These are phyloP conservation scores for Agrochola circellaris DNA, from an alignment of 2,888 invertebrate species.

Conservation along the genomic window DNA sequence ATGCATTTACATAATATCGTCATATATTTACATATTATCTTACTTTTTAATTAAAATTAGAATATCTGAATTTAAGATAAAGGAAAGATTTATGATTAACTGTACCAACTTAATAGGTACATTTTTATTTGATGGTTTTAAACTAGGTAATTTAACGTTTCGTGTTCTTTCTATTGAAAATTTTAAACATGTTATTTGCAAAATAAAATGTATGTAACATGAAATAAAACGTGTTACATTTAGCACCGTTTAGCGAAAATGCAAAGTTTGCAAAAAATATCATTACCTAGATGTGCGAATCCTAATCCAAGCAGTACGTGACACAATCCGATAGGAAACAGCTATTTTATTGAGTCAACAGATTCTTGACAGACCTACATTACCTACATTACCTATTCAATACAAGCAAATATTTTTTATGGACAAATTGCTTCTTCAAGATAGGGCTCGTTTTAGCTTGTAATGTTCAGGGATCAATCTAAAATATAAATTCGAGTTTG, in stretches of 20 bases:
- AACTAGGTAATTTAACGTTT: neutral
- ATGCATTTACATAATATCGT: neutral
- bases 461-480: too few species aligned
- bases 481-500: neutral
- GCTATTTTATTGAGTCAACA: slow-evolving; percentile 44
- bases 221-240: slow-evolving; percentile 26
- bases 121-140: neutral
- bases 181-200: slow-evolving; percentile 3
- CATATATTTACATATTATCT: slow-evolving; percentile 1
- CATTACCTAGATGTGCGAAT: slow-evolving; percentile 8
- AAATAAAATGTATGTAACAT: neutral
- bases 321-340: slow-evolving; percentile 19
- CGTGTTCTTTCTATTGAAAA: neutral
- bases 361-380: slow-evolving; percentile 37
- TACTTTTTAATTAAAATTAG: neutral
- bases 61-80: neutral
- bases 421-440: neutral
- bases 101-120: neutral
- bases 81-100: too few species aligned
- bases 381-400: neutral
- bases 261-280: slow-evolving; percentile 2
- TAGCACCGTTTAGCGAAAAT: slow-evolving; percentile 9
- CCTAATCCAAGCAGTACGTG: slow-evolving; percentile 44
- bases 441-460: neutral
- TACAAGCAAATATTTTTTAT: too few species aligned